Evolutionary conservation across 2,113 vertebrate genomes (phyloP), one percentile per base, ranked within the genome.

Genomic region (Brienomyrus brachyistius): DNA sequence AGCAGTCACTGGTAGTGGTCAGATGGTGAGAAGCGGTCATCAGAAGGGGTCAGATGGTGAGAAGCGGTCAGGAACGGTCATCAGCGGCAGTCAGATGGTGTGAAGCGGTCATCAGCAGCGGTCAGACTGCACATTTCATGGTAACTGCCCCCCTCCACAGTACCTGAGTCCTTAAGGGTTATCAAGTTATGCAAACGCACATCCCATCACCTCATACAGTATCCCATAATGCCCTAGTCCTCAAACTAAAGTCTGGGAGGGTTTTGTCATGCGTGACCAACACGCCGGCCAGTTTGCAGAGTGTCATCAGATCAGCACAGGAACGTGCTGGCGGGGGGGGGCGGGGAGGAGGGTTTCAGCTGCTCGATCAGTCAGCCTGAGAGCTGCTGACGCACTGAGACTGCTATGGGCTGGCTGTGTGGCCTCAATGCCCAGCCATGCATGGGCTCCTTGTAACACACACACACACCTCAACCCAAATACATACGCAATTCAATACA

Each of bases 321-420:
- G 89, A 89, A 50, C 56, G 15, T 19, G 48, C 89, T 48, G 89
- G 43, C 27, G 52, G 9, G 2, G 83, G 40, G n/a, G 43, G n/a
- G n/a, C n/a, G n/a, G n/a, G n/a, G n/a, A n/a, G n/a, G 43, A 59
- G 31, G 40, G 77, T 48, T 86, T 91, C 91, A 17, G 87, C 74
- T 62, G 89, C 89, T 90, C 90, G 89, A 93, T 89, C 89, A 90
- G 90, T 90, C 80, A 85, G 43, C 17, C 35, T 83, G 40, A 9
- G 35, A 11, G 80, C 80, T 92, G 70, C 88, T 90, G 91, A 91
- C 90, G 50, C 10, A 90, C 15, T 90, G 77, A 56, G 88, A 91
- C 90, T 91, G 74, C 92, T 89, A 92, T 89, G 91, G 92, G 92
- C 92, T 40, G 91, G 91, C 89, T 52, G 87, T 48, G 51, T 43